Conservation (phyloP, 2,888 invertebrate genomes). For the Nephrocerus scutellatus region DNA sequence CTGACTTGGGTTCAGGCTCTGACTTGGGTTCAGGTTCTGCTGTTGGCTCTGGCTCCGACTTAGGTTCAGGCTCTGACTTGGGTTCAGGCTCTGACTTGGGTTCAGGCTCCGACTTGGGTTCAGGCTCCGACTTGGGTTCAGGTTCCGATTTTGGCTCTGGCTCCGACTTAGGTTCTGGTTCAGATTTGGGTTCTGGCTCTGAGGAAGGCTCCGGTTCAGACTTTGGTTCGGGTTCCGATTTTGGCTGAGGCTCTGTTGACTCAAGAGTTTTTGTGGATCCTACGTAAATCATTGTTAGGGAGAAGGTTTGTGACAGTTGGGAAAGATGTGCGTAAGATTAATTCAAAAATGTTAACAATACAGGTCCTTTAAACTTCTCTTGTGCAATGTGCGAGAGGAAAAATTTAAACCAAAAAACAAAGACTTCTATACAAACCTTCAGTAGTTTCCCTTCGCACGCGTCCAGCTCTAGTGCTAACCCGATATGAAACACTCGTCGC, state of each 20-base stretch:
- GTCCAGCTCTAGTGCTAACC: conserved; percentile 56
- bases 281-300: conserved; percentile 13
- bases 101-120: conserved; percentile 38
- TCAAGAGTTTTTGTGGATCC: conserved; percentile 34
- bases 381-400: not conserved
- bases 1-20: conserved; percentile 37
- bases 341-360: too few species aligned
- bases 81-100: conserved; percentile 36
- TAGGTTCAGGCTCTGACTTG: conserved; percentile 26
- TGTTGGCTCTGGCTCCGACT: conserved; percentile 32
- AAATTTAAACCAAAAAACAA: conserved; percentile 1
- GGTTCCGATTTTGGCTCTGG: conserved; percentile 47
- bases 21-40: conserved; percentile 28
- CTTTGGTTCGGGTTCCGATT: conserved; percentile 40
- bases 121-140: conserved; percentile 46
- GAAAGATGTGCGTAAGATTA: too few species aligned
- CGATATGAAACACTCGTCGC: conserved; percentile 74
- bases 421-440: too few species aligned
- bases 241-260: conserved; percentile 31
- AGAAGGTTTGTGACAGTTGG: too few species aligned
- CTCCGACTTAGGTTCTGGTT: conserved; percentile 32
- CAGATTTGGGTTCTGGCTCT: conserved; percentile 44
- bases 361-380: too few species aligned
- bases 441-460: conserved; percentile 33
- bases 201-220: conserved; percentile 45